Conservation (phyloP, 2,888 invertebrate genomes). For the Perizoma flavofasciatum region DNA sequence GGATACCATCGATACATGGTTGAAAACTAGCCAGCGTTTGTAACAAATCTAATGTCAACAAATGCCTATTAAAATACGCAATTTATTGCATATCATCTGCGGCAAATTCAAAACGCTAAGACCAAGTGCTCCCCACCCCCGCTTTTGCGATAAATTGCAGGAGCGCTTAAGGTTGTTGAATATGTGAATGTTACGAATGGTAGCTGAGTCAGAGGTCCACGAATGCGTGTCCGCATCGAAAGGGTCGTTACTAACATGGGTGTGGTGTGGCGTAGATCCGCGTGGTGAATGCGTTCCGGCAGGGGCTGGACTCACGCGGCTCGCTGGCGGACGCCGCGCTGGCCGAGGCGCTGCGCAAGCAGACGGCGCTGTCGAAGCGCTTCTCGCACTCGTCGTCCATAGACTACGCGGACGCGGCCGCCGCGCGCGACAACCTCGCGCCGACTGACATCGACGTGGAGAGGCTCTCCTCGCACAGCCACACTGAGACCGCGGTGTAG, state of each 20-base stretch:
- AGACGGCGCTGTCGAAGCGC: slow-evolving; percentile 95
- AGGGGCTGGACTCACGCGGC: slow-evolving; percentile 98
- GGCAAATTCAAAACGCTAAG: background rate
- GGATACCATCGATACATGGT: slow-evolving; percentile 30
- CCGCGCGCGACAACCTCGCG: slow-evolving; percentile 93
- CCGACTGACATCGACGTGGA: slow-evolving; percentile 97
- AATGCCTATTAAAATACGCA: no score
- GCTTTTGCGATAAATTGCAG: no score
- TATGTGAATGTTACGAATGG: slow-evolving; percentile 18
- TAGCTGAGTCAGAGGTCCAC: slow-evolving; percentile 38
- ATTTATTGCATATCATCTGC: no score
- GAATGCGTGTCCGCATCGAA: slow-evolving; percentile 16
- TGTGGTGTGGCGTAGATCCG: slow-evolving; percentile 92
- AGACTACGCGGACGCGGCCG: slow-evolving; percentile 95
- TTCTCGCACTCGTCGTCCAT: slow-evolving; percentile 95
- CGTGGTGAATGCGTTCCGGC: slow-evolving; percentile 99
- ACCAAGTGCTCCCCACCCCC: no score
- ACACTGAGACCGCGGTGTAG: slow-evolving; percentile 97
- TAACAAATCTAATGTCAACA: background rate
- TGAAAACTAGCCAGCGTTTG: slow-evolving; percentile 27
- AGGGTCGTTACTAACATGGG: slow-evolving; percentile 23
- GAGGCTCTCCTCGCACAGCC: slow-evolving; percentile 95
- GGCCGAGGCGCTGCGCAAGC: slow-evolving; percentile 96
- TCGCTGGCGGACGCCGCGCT: slow-evolving; percentile 96
- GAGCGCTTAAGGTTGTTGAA: no score